Conservation (phyloP, 2,888 invertebrate genomes). For the Hipparchia semele region DNA sequence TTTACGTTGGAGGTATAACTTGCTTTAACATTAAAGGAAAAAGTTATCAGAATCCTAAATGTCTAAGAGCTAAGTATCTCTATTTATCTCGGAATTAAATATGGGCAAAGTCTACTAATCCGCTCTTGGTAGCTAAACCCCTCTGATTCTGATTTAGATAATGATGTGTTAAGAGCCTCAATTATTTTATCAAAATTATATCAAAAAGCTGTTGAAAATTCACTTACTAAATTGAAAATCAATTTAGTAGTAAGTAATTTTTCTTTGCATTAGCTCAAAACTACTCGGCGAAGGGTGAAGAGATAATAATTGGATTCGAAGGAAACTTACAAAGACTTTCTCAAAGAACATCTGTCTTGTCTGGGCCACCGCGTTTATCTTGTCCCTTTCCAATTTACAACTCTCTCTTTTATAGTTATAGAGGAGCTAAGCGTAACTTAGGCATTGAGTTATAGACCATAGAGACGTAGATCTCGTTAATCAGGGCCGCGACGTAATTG, state of each 20-base stretch:
- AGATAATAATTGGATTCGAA: constrained; percentile 19
- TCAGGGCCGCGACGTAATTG: neutral
- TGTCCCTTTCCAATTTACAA: constrained; percentile 15
- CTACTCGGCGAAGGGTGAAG: constrained; percentile 13
- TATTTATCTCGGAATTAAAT: too few relatives aligned
- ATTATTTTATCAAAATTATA: too few relatives aligned
- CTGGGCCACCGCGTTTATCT: constrained; percentile 25
- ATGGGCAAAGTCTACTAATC: too few relatives aligned
- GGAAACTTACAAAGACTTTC: constrained; percentile 14
- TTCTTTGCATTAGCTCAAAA: neutral
- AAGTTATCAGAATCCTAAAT: too few relatives aligned
- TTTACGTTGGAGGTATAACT: too few relatives aligned
- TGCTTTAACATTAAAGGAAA: too few relatives aligned
- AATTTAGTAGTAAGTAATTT: neutral
- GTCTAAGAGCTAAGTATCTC: too few relatives aligned
- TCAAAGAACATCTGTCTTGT: constrained; percentile 20
- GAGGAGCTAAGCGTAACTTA: neutral
- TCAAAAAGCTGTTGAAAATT: neutral
- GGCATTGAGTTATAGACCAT: neutral
- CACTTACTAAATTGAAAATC: neutral
- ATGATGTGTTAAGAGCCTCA: too few relatives aligned
- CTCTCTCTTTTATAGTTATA: constrained; percentile 14
- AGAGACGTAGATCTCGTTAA: neutral
- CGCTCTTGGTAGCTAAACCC: too few relatives aligned
- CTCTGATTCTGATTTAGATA: too few relatives aligned